Conservation (phyloP, 2,113 vertebrate species). For the Lampris megalopsis region DNA sequence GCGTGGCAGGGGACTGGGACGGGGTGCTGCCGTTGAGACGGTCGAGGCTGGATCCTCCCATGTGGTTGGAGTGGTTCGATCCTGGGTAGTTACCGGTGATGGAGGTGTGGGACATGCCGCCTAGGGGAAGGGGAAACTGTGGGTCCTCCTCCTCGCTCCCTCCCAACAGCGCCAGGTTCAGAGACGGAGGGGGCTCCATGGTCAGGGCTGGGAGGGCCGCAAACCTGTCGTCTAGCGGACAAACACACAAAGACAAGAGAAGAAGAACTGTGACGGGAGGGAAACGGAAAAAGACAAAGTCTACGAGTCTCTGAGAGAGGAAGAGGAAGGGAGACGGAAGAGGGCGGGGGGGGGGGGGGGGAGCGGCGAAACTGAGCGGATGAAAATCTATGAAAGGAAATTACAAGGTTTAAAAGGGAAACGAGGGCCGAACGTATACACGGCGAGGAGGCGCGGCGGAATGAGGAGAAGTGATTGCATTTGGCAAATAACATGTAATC, state of each 20-base stretch:
- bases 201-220: conserved; percentile 55
- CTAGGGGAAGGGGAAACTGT: conserved; percentile 78
- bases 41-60: conserved; percentile 80
- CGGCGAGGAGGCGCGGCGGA: conserved; percentile 50
- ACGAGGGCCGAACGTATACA: not conserved
- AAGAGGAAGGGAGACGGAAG: conserved; percentile 3
- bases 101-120: conserved; percentile 78
- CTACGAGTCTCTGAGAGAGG: conserved; percentile 13
- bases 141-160: conserved; percentile 84
- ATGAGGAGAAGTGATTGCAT: conserved; percentile 51
- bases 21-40: conserved; percentile 82
- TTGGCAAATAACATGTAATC: conserved; percentile 55
- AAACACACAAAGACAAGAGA: conserved; percentile 21
- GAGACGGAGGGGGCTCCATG: conserved; percentile 85
- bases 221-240: conserved; percentile 57
- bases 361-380: conserved; percentile 21
- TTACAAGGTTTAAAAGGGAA: conserved; percentile 28
- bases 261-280: conserved; percentile 19
- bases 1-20: conserved; percentile 78
- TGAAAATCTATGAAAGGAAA: conserved; percentile 32
- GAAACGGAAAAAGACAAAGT: conserved; percentile 1
- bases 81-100: conserved; percentile 77
- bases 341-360: not conserved
- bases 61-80: conserved; percentile 85
- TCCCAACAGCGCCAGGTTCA: conserved; percentile 82